Evolutionary conservation across 2,797 vertebrate species (phyloP).

Genomic region (Borostomias antarcticus): DNA sequence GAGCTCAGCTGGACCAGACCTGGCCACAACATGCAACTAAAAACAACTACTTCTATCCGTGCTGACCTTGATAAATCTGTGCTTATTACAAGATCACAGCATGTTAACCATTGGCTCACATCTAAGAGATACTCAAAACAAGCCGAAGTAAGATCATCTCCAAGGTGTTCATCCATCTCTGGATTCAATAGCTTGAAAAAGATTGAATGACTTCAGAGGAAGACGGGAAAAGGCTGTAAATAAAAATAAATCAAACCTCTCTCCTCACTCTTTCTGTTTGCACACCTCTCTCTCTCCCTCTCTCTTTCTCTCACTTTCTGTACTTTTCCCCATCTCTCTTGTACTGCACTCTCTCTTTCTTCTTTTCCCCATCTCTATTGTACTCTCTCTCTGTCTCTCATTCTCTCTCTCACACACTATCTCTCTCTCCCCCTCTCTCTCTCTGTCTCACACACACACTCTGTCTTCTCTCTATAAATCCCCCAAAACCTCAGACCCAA

Average conservation of each 20-base stretch:
- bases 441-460: neutral
- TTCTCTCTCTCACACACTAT: neutral
- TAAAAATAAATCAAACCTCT: conserved; percentile 39
- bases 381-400: neutral
- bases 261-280: conserved; percentile 24
- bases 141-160: conserved; percentile 24
- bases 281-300: conserved; percentile 19
- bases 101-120: conserved; percentile 4
- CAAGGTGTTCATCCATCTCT: conserved; percentile 16
- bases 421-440: no score
- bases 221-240: conserved; percentile 32
- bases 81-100: neutral
- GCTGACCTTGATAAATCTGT: neutral
- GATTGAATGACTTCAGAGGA: conserved; percentile 37
- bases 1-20: conserved; percentile 58
- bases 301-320: neutral
- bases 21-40: conserved; percentile 32
- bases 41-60: neutral
- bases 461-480: neutral
- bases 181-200: conserved; percentile 34
- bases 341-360: conserved; percentile 5
- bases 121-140: conserved; percentile 9
- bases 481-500: neutral
- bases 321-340: neutral
- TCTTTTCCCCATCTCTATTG: no score